Evolutionary conservation across 2,113 vertebrate genomes (phyloP).

Genomic region (Propithecus coquereli): DNA sequence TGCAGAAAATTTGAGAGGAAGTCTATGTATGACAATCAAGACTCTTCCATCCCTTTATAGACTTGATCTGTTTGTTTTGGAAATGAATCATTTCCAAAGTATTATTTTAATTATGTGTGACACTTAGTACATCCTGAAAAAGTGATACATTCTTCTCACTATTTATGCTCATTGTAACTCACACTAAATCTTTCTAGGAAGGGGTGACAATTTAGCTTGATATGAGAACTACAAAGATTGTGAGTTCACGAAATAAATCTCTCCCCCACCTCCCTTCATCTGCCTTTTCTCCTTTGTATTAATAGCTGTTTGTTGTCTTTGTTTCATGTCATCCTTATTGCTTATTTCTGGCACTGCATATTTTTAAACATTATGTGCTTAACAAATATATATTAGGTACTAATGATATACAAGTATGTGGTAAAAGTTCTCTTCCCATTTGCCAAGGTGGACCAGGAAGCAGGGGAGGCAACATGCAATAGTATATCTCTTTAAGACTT

Average conservation of each 20-base stretch:
- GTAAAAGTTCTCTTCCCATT: not conserved
- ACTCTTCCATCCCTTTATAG: not conserved
- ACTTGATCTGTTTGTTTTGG: conserved; percentile 54
- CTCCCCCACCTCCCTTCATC: not conserved
- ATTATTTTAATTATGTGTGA: conserved; percentile 64
- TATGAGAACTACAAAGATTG: not conserved
- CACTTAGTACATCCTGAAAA: conserved; percentile 51
- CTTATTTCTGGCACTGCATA: not conserved
- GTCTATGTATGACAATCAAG: not conserved
- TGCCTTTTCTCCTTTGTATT: not conserved
- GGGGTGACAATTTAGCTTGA: not conserved
- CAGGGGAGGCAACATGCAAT: too few species aligned
- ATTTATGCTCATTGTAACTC: conserved; percentile 64
- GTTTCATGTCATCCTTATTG: not conserved
- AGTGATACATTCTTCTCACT: conserved; percentile 65
- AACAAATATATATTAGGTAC: not conserved
- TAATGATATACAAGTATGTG: not conserved
- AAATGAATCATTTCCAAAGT: conserved; percentile 58
- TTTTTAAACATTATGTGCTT: not conserved
- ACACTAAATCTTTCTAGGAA: conserved; percentile 53
- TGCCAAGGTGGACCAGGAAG: too few species aligned
- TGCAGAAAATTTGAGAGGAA: not conserved
- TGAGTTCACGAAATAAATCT: conserved; percentile 1
- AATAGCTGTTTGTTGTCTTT: not conserved
- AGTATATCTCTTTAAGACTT: too few species aligned